A percentile compares a stretch with the other conserved stretches of the same genome.
Evolutionary conservation across 2,797 vertebrate genomes (phyloP).

Genomic region (Amphiprion clarkii): DNA sequence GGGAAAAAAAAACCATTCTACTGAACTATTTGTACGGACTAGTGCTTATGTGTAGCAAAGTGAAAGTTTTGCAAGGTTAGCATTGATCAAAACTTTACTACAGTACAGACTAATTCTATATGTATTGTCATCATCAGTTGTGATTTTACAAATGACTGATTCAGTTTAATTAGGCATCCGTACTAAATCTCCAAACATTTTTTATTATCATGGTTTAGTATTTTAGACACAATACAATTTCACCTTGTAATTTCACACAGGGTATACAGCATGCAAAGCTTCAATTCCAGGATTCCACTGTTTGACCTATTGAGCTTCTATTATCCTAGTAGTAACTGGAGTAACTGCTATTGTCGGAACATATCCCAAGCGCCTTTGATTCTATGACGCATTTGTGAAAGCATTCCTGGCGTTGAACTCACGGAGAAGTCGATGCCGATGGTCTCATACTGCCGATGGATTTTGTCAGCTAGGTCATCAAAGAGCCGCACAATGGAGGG

Average conservation of each 20-base stretch:
- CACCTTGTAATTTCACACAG: not conserved
- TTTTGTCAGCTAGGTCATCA: constrained; percentile 97
- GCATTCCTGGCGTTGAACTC: constrained; percentile 68
- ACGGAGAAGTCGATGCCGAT: constrained; percentile 95
- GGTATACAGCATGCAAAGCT: not conserved
- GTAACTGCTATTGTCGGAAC: not conserved
- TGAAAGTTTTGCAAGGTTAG: too few species aligned
- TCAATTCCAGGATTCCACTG: not conserved
- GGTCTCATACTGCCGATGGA: constrained; percentile 97
- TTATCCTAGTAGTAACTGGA: too few species aligned
- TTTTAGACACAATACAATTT: too few species aligned
- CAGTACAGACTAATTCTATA: too few species aligned
- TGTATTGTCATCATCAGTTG: too few species aligned
- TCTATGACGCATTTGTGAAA: not conserved
- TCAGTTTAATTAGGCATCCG: not conserved
- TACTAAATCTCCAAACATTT: not conserved
- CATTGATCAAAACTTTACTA: too few species aligned
- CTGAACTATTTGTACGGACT: not conserved
- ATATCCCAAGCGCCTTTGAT: not conserved
- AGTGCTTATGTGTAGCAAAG: not conserved
- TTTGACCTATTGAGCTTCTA: not conserved
- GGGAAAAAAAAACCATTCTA: not conserved
- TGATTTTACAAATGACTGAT: not conserved
- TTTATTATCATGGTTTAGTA: too few species aligned
- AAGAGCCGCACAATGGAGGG: constrained; percentile 98